Percentiles rank a stretch among this genome's conserved stretches.
Conservation (phyloP, 1,140 invertebrate genomes). For the Drosophila cardini region DNA sequence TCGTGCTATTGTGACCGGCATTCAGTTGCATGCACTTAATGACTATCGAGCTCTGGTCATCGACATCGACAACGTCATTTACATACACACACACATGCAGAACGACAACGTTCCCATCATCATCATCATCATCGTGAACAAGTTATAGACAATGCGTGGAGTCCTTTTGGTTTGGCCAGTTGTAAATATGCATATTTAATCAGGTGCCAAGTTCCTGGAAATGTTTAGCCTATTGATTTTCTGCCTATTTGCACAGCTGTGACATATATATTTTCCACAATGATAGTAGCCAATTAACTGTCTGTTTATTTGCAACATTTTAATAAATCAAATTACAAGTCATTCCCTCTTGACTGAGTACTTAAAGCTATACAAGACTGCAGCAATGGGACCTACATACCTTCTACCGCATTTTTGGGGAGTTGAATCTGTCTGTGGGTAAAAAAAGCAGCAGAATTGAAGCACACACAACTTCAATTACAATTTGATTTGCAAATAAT, state of each 20-base stretch:
- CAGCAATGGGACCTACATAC: conserved; percentile 38
- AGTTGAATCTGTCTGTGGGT: conserved; percentile 35
- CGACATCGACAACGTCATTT: conserved; percentile 32
- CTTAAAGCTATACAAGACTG: conserved; percentile 30
- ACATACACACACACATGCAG: conserved; percentile 26
- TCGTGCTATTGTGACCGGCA: conserved; percentile 25
- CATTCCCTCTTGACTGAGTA: conserved; percentile 11
- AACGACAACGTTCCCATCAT: conserved; percentile 27
- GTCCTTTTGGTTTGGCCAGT: conserved; percentile 12
- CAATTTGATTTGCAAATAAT: conserved; percentile 80
- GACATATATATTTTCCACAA: conserved; percentile 53
- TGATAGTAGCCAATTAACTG: conserved; percentile 4
- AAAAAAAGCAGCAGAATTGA: neutral
- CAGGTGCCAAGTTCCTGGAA: conserved; percentile 63
- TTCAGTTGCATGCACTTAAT: conserved; percentile 48
- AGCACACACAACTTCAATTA: conserved; percentile 69
- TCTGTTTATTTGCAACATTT: conserved; percentile 31
- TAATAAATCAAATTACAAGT: conserved; percentile 56
- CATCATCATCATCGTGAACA: neutral
- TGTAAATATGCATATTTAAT: conserved; percentile 75
- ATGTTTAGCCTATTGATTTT: conserved; percentile 69
- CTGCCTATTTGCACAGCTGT: conserved; percentile 29
- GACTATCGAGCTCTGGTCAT: conserved; percentile 50
- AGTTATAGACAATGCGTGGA: conserved; percentile 65
- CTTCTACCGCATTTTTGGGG: conserved; percentile 49